phyloP scores from a whole-genome alignment of 2,888 invertebrate genomes.

The Eupithecia pulchellata region DNA sequence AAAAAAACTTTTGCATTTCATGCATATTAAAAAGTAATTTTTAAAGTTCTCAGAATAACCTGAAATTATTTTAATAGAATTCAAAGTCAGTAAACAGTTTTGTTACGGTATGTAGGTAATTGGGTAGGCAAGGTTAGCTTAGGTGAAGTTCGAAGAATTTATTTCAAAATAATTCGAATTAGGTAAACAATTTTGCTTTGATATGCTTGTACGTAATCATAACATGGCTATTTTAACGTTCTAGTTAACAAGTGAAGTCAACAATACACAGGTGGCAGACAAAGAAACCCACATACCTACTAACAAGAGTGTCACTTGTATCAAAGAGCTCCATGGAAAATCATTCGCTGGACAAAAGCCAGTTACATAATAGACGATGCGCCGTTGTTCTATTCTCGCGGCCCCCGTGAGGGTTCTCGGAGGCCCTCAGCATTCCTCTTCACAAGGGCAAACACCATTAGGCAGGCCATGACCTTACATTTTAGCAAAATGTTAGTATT shows the following conservation, averaged over 20 bases:
- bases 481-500: conserved; percentile 6
- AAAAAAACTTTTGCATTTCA: conserved; percentile 4
- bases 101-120: not conserved
- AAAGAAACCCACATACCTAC: conserved; percentile 10
- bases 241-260: not conserved
- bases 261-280: not conserved
- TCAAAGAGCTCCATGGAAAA: conserved; percentile 17
- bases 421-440: conserved; percentile 15
- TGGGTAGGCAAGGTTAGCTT: not conserved
- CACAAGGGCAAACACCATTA: conserved; percentile 42
- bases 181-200: not conserved
- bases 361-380: conserved; percentile 30
- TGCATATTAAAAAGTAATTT: conserved; percentile 10
- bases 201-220: not conserved
- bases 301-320: conserved; percentile 14
- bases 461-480: conserved; percentile 34
- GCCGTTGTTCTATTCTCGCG: conserved; percentile 33
- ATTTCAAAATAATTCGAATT: not conserved
- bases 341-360: conserved; percentile 22
- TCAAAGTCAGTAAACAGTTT: not conserved
- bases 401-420: conserved; percentile 32
- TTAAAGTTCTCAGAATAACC: not conserved
- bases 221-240: not conserved
- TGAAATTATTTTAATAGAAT: not conserved
- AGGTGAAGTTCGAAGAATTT: not conserved